phyloP scores from a whole-genome alignment of 2,888 invertebrate species.

The Seira ritae region DNA sequence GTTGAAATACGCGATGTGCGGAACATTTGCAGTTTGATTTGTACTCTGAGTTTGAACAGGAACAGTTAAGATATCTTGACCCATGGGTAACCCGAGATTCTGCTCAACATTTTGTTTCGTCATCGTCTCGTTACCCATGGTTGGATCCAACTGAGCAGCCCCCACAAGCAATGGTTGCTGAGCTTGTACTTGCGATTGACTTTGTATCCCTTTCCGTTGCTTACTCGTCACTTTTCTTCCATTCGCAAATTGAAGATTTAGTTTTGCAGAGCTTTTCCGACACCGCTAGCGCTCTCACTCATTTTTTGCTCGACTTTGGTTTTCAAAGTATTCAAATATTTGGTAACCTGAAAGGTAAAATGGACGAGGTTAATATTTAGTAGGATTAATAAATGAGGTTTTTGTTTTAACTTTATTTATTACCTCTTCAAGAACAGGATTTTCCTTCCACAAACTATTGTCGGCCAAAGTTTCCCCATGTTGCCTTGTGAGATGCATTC shows the following conservation, averaged over 20 bases:
- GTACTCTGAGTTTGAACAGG: not conserved
- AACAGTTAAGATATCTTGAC: not conserved
- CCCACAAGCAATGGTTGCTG: conserved; percentile 19
- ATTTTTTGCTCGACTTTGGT: conserved; percentile 78
- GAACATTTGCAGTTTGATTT: conserved; percentile 65
- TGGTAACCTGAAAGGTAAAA: conserved; percentile 77
- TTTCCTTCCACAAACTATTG: conserved; percentile 80
- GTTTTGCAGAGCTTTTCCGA: conserved; percentile 79
- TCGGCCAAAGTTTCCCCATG: conserved; percentile 82
- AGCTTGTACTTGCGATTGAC: not conserved
- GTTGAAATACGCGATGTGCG: conserved; percentile 72
- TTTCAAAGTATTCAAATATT: conserved; percentile 83
- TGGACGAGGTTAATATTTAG: not conserved
- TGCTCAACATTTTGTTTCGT: conserved; percentile 37
- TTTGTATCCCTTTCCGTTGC: conserved; percentile 26
- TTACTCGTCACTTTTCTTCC: conserved; percentile 48
- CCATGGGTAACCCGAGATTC: not conserved
- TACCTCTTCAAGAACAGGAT: conserved; percentile 84
- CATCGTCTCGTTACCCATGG: conserved; percentile 52
- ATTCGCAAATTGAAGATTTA: conserved; percentile 69
- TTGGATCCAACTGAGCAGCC: not conserved
- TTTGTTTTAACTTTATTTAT: not conserved
- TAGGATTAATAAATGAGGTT: too few relatives aligned
- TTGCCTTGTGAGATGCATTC: conserved; percentile 84
- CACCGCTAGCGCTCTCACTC: conserved; percentile 84